These are phyloP conservation scores for Chloroceryle inda DNA, from an alignment of 2,797 vertebrate species.

Conservation along the genomic window DNA sequence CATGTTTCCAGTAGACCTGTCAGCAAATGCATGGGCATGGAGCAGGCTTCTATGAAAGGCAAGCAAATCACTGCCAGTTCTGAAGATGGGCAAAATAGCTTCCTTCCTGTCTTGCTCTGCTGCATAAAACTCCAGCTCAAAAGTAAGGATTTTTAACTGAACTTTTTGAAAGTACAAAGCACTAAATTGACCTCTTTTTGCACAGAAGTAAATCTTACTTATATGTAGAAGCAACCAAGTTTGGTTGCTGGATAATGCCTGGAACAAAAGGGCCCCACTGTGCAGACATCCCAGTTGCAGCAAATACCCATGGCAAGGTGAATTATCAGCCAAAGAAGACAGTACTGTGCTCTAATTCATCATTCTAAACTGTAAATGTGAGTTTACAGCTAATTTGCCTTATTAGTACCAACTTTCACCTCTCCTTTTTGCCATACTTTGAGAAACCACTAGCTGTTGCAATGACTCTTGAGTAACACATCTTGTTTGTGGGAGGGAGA, in stretches of 20 bases:
- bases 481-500: background rate
- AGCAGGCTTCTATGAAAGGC: background rate
- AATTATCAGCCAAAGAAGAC: background rate
- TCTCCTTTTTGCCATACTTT: background rate
- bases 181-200: background rate
- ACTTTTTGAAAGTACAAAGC: background rate
- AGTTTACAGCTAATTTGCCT: background rate
- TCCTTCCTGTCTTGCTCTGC: background rate
- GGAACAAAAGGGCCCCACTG: background rate
- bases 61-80: background rate
- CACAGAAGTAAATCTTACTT: background rate
- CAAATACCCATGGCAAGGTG: background rate
- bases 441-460: background rate
- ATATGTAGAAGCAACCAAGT: background rate
- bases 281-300: background rate
- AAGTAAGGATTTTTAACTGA: background rate
- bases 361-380: background rate
- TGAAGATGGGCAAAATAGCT: background rate
- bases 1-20: background rate
- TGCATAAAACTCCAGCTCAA: background rate
- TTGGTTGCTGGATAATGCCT: background rate
- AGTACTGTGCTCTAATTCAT: background rate
- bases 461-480: background rate
- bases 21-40: background rate
- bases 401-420: background rate